Evolutionary conservation across 2,888 invertebrate genomes (phyloP), one percentile per base, ranked within the genome.

Genomic region (Hemicrepidius hirtus): DNA sequence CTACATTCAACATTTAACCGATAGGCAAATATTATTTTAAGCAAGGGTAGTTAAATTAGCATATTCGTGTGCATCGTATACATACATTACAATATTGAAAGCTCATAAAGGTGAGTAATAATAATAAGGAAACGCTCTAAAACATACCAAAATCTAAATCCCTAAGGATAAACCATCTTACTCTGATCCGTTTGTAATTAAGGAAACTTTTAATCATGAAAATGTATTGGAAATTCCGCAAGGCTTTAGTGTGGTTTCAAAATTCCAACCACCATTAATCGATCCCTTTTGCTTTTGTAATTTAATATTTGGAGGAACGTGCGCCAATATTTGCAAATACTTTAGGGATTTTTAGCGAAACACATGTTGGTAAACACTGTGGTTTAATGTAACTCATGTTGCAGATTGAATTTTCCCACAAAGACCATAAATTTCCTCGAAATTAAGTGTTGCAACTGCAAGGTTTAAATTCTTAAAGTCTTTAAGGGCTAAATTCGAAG

Each of bases 321-420:
- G 80, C 77, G 76, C 76, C 80, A 81, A 83, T 84, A 83, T 84
- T 84, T 84, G 82, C 83, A 77, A 80, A 82, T 83, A 80, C 80
- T 80, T 74, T 78, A 75, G 78, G 77, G 79, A 78, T 80, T 81
- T 80, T 76, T 70, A 68, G 68, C 68, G 80, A 79, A 81, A 80
- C 79, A 80, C 77, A 80, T 81, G 81, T 81, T 71, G 76, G 77
- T 75, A 81, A 81, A 81, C 78, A 81, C 71, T 78, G 77, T 63
- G 68, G 72, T 63, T 74, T 71, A 69, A 64, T 69, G 68, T 60
- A 68, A 41, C 60, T 55, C 60, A 37, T 55, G 72, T 18, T 41
- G 40, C 73, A 68, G 35, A 60, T 60, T 62, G 64, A 60, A 53
- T 64, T 50, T 73, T 73, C 73, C 65, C 73, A 73, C 69, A 69